These are phyloP conservation scores for Ophion obscuratus DNA, from an alignment of 2,888 invertebrate genomes.

Conservation along the genomic window DNA sequence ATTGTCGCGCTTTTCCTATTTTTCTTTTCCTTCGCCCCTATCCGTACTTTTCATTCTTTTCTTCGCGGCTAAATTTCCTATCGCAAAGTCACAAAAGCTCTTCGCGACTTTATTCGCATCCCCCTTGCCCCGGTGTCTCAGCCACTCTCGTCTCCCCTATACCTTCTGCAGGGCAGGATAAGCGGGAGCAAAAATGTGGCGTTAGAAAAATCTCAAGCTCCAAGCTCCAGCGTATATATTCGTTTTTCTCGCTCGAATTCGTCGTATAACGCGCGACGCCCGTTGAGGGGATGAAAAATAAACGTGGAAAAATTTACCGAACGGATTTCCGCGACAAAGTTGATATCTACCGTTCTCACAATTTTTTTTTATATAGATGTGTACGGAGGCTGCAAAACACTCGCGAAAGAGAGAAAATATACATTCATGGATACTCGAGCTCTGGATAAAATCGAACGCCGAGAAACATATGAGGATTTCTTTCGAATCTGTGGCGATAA, in stretches of 20 bases:
- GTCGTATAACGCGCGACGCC: conserved; percentile 11
- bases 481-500: too few species aligned
- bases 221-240: conserved; percentile 22
- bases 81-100: conserved; percentile 61
- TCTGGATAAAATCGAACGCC: background rate
- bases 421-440: conserved; percentile 3
- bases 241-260: conserved; percentile 39
- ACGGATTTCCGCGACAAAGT: conserved; percentile 38
- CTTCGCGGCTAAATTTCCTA: conserved; percentile 57
- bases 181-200: conserved; percentile 53
- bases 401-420: background rate
- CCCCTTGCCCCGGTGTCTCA: background rate
- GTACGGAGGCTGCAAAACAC: background rate
- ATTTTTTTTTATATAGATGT: background rate
- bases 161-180: conserved; percentile 51
- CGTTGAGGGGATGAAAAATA: conserved; percentile 19
- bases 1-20: conserved; percentile 11
- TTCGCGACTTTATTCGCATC: conserved; percentile 42
- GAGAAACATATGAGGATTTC: too few species aligned
- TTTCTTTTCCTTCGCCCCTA: conserved; percentile 36
- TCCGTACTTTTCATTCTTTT: conserved; percentile 50
- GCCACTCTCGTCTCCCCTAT: conserved; percentile 33
- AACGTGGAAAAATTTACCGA: conserved; percentile 38
- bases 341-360: conserved; percentile 2
- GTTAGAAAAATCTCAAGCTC: conserved; percentile 59